Evolutionary conservation across 2,113 vertebrate genomes (phyloP), one percentile per base, ranked within the genome.

Genomic region (Girardinichthys multiradiatus): DNA sequence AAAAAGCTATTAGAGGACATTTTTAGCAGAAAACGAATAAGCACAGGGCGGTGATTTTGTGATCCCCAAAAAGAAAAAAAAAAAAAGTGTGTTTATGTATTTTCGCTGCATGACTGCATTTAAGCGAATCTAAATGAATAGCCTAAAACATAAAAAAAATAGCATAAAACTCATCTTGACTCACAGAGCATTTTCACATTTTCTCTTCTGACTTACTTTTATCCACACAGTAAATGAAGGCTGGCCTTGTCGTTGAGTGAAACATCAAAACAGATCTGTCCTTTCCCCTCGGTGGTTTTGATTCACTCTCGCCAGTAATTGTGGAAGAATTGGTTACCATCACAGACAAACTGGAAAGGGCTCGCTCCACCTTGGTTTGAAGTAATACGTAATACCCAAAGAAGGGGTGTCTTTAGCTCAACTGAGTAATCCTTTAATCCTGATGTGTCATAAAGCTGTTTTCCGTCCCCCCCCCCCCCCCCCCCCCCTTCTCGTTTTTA

Each of bases 361-460:
- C 75, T 68, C 31, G 28, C 74, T 88, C 76, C 61, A 61, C 64
- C 68, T 80, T 67, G 82, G 77, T 74, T 87, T 70, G 70, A 64
- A 77, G 75, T 75, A 82, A n/a, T n/a, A n/a, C n/a, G n/a, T n/a
- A 76, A 85, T 72, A 63, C 42, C 70, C 45, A 83, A 69, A 27
- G 72, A 87, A 81, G 62, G 74, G 79, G 6, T 62, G 80, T 86
- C 84, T 90, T 83, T 82, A 84, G 84, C 68, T 64, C 88, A 83
- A 87, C 81, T 89, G 81, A 88, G 86, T 91, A 93, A 92, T 92
- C 85, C 89, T 82, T 86, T 91, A 88, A 91, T 92, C 86, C 86
- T 75, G 75, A 92, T 91, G 91, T 91, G 93, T 94, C 92, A 93
- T 88, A 61, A 91, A 93, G 86, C 89, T 87, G 84, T 91, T 93